Conservation (phyloP, 1,140 invertebrate species). For the Diorhabda sublineata region DNA sequence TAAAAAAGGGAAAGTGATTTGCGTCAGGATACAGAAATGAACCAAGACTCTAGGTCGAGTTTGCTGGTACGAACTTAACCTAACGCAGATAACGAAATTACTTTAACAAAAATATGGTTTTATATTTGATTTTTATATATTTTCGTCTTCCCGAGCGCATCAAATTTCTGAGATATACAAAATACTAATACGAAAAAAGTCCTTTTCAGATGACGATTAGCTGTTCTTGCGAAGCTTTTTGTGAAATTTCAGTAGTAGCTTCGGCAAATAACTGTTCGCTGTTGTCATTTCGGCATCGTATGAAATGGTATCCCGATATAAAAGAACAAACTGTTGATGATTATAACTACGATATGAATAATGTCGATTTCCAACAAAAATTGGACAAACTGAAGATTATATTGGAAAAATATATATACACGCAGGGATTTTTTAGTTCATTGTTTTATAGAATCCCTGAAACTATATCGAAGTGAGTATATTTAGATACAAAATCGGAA, state of each 20-base stretch:
- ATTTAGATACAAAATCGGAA: no score
- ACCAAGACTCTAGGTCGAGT: no score
- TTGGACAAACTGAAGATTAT: neutral
- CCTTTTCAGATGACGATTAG: neutral
- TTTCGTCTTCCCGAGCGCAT: no score
- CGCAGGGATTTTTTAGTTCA: slow-evolving; percentile 25
- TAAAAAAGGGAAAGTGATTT: no score
- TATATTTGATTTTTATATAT: no score
- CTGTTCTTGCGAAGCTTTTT: neutral
- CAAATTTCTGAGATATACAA: no score
- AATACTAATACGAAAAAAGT: no score
- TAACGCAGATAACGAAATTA: no score
- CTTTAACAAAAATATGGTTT: no score
- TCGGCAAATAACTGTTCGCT: neutral
- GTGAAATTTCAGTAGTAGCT: neutral
- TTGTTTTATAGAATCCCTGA: slow-evolving; percentile 26
- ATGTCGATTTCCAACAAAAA: neutral
- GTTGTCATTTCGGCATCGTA: neutral
- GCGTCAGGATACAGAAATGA: no score
- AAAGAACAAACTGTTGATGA: no score
- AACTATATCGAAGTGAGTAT: slow-evolving; percentile 17
- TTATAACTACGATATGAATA: neutral
- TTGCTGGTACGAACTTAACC: no score
- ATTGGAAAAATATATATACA: slow-evolving; percentile 26
- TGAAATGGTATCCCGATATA: neutral